Conservation (phyloP, 2,797 vertebrate species). For the Artibeus lituratus region DNA sequence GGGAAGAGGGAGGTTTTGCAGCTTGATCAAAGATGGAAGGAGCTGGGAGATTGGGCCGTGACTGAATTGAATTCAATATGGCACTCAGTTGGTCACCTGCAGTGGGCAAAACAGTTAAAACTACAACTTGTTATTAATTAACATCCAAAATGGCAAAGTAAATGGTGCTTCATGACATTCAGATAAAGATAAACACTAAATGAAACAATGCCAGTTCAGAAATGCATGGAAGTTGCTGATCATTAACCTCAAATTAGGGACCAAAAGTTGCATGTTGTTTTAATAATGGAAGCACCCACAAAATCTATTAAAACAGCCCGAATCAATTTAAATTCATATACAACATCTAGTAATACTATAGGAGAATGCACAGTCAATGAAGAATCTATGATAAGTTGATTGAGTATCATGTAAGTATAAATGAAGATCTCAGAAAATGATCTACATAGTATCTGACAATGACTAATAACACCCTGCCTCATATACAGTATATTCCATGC, state of each 20-base stretch:
- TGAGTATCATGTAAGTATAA: background rate
- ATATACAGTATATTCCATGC: background rate
- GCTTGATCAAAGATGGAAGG: conserved; percentile 99
- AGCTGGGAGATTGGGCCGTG: conserved; percentile 99
- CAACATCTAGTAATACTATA: background rate
- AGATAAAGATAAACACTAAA: conserved; percentile 60
- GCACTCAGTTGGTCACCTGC: conserved; percentile 99
- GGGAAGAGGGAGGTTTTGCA: conserved; percentile 99
- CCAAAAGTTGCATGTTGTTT: background rate
- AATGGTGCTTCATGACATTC: conserved; percentile 75
- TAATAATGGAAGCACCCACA: background rate
- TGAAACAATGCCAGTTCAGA: conserved; percentile 43
- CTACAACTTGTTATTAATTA: conserved; percentile 93
- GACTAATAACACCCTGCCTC: background rate
- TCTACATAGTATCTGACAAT: background rate
- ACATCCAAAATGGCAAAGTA: conserved; percentile 78
- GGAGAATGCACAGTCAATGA: conserved; percentile 16
- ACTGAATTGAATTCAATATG: conserved; percentile 99
- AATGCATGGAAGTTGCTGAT: background rate
- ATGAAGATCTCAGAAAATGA: conserved; percentile 3
- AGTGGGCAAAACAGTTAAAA: conserved; percentile 98
- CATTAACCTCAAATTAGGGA: conserved; percentile 24
- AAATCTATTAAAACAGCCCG: conserved; percentile 31
- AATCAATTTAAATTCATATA: background rate
- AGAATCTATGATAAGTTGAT: background rate